These are phyloP conservation scores for Pseudoatta argentina DNA, from an alignment of 1,140 invertebrate genomes.

Conservation along the genomic window DNA sequence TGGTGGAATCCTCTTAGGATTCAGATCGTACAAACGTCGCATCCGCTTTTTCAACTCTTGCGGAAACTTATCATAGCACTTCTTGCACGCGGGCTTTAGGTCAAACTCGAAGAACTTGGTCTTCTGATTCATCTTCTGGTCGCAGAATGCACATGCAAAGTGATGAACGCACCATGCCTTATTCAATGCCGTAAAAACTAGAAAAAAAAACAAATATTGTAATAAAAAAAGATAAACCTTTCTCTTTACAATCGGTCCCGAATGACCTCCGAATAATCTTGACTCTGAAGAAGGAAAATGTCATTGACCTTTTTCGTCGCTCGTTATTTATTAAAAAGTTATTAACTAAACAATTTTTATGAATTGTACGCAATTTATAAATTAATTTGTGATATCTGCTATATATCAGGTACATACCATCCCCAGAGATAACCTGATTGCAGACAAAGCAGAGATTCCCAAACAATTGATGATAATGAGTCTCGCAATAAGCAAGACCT, in stretches of 20 bases:
- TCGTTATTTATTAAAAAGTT: too few relatives aligned
- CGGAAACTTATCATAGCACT: slow-evolving; percentile 99
- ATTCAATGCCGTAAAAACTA: slow-evolving; percentile 98
- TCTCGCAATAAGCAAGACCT: slow-evolving; percentile 99
- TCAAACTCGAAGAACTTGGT: slow-evolving; percentile 99
- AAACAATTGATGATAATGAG: slow-evolving; percentile 99
- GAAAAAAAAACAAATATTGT: slow-evolving; percentile 66
- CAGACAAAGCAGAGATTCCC: slow-evolving; percentile 99
- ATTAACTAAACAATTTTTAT: too few relatives aligned
- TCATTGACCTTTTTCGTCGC: too few relatives aligned
- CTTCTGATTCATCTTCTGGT: slow-evolving; percentile 98
- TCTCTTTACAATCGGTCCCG: too few relatives aligned
- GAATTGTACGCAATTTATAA: too few relatives aligned
- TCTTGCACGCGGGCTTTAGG: slow-evolving; percentile 99
- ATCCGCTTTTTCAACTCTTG: slow-evolving; percentile 96
- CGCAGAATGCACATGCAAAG: slow-evolving; percentile 99
- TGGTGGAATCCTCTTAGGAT: slow-evolving; percentile 85
- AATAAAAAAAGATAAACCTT: neutral
- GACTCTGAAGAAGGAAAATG: too few relatives aligned
- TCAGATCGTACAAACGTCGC: slow-evolving; percentile 92
- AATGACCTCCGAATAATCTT: too few relatives aligned
- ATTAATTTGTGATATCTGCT: neutral
- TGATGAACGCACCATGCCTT: slow-evolving; percentile 99
- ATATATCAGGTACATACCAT: slow-evolving; percentile 90
- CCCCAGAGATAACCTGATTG: slow-evolving; percentile 98